Evolutionary conservation across 2,888 invertebrate genomes (phyloP), one percentile per base, ranked within the genome.

Genomic region (Tetheella fluctuosa): DNA sequence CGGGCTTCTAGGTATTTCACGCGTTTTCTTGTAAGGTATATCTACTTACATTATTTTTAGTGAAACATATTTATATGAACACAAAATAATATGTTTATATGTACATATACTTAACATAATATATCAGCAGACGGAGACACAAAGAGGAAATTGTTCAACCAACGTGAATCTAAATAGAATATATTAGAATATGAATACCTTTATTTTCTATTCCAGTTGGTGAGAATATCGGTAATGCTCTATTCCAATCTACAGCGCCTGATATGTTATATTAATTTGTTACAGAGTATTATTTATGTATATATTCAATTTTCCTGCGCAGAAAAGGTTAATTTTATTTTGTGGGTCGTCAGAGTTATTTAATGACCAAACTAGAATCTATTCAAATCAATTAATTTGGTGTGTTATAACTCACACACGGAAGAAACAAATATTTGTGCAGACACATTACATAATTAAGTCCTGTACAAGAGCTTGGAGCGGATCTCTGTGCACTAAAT

Each of bases 171-270:
- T 69, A 69, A 71, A 68, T 68, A 73, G 73, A 73, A 71, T 73
- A 73, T 69, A 73, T 73, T 73, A 71, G 73, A 73, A 73, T 73
- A 73, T 73, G 69, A 73, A 71, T 69, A 70, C 69, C 69, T 54
- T 62, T 62, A 59, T 65, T 68, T 69, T 68, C 70, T 64, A 63
- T 73, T 70, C 62, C 64, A 63, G 64, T 66, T 64, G 60, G 55
- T 54, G 60, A 53, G 59, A 68, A 68, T 66, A 70, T 66, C 57
- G 65, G 61, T 66, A 73, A 68, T 71, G 62, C 65, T 60, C 60
- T 61, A 58, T 59, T 62, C 30, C 55, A 60, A 56, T 65, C 64
- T 65, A 62, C 62, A 60, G 59, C 58, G 58, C 59, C n/a, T 20
- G 48, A 10, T n/a, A 20, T n/a, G 48, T 20, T 48, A 10, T 48